Percentiles rank a stretch among this genome's conserved stretches.
Conservation (phyloP, 2,888 invertebrate genomes). For the Callyntrura guangdongensis region DNA sequence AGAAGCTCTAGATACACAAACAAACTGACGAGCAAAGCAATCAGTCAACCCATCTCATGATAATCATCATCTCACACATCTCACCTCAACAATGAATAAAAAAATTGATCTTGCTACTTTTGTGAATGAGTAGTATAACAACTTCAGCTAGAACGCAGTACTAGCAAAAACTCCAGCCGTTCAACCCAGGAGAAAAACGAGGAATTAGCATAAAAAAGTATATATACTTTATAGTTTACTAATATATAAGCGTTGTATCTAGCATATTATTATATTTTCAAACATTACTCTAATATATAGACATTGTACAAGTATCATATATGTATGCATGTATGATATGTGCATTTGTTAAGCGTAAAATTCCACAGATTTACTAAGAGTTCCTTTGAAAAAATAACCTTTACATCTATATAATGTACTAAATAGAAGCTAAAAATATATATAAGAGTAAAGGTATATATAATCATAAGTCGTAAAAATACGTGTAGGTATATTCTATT, state of each 20-base stretch:
- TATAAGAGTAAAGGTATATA: too few species aligned
- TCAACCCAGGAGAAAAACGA: not conserved
- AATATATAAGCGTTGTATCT: not conserved
- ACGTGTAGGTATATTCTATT: too few species aligned
- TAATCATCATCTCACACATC: conserved; percentile 35
- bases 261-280: not conserved
- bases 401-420: not conserved
- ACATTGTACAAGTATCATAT: not conserved
- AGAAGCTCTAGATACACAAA: conserved; percentile 9
- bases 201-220: not conserved
- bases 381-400: not conserved
- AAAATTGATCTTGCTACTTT: not conserved
- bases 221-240: not conserved
- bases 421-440: too few species aligned
- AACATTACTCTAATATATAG: not conserved
- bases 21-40: conserved; percentile 35
- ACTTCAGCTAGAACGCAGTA: not conserved
- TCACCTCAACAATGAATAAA: conserved; percentile 48
- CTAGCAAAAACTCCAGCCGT: too few species aligned
- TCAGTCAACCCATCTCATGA: conserved; percentile 57
- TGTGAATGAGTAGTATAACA: not conserved
- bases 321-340: conserved; percentile 2
- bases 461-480: too few species aligned
- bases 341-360: not conserved
- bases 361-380: conserved; percentile 6